These are phyloP conservation scores for Gavialis gangeticus DNA, from an alignment of 2,113 vertebrate genomes.

Conservation along the genomic window DNA sequence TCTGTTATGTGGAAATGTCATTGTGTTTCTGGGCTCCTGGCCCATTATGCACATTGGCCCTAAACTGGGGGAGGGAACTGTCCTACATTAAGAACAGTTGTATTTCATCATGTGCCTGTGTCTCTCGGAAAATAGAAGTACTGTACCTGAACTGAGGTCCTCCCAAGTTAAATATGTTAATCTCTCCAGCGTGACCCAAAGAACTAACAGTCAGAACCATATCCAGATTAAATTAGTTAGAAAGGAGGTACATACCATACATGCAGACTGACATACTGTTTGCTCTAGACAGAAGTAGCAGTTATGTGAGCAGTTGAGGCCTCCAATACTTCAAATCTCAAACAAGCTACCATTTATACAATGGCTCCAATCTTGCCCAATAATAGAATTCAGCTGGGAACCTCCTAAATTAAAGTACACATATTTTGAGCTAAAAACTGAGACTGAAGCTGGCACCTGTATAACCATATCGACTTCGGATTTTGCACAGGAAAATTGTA, in stretches of 20 bases:
- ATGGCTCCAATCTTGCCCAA: neutral
- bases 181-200: neutral
- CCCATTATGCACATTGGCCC: neutral
- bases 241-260: neutral
- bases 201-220: neutral
- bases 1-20: neutral
- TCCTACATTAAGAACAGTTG: neutral
- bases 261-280: neutral
- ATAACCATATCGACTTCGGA: fast-evolving
- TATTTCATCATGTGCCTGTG: fast-evolving
- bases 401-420: neutral
- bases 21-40: slow-evolving; percentile 4
- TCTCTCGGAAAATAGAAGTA: neutral
- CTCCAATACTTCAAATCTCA: neutral
- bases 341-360: neutral
- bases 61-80: neutral
- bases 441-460: neutral
- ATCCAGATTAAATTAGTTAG: neutral
- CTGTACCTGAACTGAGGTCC: neutral
- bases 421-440: neutral
- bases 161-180: neutral
- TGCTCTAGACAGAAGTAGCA: neutral
- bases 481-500: neutral
- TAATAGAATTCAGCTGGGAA: neutral
- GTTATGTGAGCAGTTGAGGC: neutral